Percentiles rank a stretch among this genome's conserved stretches.
phyloP scores from a whole-genome alignment of 2,113 vertebrate genomes.

The Boulengerochromis microlepis region DNA sequence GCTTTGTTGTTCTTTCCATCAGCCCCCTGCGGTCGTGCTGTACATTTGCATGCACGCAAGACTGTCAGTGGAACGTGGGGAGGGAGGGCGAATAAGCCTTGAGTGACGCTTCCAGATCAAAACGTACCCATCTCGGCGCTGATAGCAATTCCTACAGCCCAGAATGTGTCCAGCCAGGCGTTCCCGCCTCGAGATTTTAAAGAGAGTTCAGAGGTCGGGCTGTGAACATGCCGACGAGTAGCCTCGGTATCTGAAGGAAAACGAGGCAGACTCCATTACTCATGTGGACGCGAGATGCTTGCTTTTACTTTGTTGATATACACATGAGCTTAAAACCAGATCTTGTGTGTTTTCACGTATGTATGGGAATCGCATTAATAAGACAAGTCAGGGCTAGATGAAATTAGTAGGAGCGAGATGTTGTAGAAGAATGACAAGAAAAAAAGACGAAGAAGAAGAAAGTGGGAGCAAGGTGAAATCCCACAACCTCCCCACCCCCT shows the following conservation, averaged over 20 bases:
- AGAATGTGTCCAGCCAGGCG: constrained; percentile 15
- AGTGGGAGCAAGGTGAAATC: constrained; percentile 49
- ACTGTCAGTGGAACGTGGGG: background rate
- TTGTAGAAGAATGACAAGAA: background rate
- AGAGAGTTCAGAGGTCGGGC: constrained; percentile 39
- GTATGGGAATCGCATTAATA: background rate
- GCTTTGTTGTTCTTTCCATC: constrained; percentile 30
- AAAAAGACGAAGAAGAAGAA: constrained; percentile 17
- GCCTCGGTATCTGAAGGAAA: background rate
- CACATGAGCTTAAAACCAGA: background rate
- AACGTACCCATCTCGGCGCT: constrained; percentile 1
- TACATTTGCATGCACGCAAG: constrained; percentile 1
- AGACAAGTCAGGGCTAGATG: background rate
- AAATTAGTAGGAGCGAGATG: background rate
- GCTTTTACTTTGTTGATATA: constrained; percentile 8
- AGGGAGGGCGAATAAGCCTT: background rate
- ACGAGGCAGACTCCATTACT: constrained; percentile 14
- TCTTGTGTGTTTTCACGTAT: background rate
- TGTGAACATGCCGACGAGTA: background rate
- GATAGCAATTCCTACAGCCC: background rate
- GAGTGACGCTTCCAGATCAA: constrained; percentile 36
- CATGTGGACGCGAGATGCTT: background rate
- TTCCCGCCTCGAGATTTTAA: background rate
- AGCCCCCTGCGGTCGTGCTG: constrained; percentile 4
- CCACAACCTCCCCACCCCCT: constrained; percentile 7